A percentile compares a stretch with the other conserved stretches of the same genome.
Evolutionary conservation across 1,140 invertebrate genomes (phyloP).

Genomic region (Diuraphis noxia): DNA sequence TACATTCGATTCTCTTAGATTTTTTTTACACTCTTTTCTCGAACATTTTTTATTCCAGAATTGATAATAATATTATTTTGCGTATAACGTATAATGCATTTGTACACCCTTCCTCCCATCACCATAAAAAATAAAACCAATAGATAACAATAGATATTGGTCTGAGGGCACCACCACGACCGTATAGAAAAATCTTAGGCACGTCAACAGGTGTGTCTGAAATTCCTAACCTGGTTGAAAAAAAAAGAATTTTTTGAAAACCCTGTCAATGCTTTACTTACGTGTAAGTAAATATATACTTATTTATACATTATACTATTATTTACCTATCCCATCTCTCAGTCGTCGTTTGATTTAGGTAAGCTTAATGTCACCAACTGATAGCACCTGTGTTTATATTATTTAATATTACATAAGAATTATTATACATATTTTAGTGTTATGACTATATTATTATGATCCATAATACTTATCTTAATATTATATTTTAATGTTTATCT

Average conservation of each 20-base stretch:
- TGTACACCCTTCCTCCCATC: no score
- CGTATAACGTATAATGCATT: background rate
- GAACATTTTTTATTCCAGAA: background rate
- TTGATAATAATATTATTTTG: background rate
- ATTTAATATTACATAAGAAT: background rate
- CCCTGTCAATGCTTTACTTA: background rate
- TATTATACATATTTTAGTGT: background rate
- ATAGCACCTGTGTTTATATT: background rate
- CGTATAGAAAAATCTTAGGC: background rate
- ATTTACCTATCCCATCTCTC: no score
- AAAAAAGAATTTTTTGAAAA: background rate
- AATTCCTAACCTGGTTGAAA: background rate
- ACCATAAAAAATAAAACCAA: background rate
- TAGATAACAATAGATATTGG: background rate
- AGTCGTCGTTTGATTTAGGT: background rate
- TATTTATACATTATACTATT: no score
- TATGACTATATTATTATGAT: background rate
- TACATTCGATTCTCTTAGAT: background rate
- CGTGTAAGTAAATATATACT: background rate
- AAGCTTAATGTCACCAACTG: background rate
- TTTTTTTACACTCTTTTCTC: no score
- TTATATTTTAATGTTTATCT: background rate
- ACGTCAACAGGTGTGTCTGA: background rate
- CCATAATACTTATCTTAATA: background rate
- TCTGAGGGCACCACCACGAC: background rate